Base-by-base conservation (phyloP, 2,888 invertebrate species). In the Plebejus melissa region DNA sequence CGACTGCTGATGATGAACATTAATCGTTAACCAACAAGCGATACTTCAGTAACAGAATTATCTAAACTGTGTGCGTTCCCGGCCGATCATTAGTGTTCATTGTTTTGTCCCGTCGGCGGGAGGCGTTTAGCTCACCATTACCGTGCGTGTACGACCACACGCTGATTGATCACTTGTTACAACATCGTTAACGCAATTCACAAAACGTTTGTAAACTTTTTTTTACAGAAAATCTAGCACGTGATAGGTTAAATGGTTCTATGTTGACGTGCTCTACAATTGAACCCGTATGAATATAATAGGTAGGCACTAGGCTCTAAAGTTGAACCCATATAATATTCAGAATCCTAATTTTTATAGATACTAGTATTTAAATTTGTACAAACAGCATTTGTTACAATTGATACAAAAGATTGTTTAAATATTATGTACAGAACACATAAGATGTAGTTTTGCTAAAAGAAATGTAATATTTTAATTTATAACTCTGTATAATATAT, bases 101-200 rank as follows among this genome's bases (percentile, higher is more conserved):
- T 91, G 91, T 91, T 90, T 88, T 85, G 85, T 81, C 82, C 83
- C 82, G 81, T 83, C 83, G 80, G 83, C 83, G 80, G 83, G 83
- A 82, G 83, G 80, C 81, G 81, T 82, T 80, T 79, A 83, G 80
- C 79, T 79, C 79, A 76, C 79, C 80, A 83, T 84, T 82, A 84
- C 82, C 79, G 79, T 79, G 75, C 79, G 77, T 71, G 78, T 77
- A 76, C 86, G 87, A 90, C 91, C 91, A 84, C 91, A 89, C 86
- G 82, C 84, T 92, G 90, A 92, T 91, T 91, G 87, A 87, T 85
- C 88, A 81, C 87, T 92, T 92, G 91, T 91, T 86, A 86, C 86
- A 81, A 78, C 77, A 81, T 82, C 84, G 85, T 88, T 88, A 85
- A 85, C 50, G 50, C 54, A 46, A 72, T 72, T 28, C 50, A 28